A percentile compares a stretch with the other conserved stretches of the same genome.
Conservation (phyloP, 2,888 invertebrate genomes). For the Tridacna gigas region DNA sequence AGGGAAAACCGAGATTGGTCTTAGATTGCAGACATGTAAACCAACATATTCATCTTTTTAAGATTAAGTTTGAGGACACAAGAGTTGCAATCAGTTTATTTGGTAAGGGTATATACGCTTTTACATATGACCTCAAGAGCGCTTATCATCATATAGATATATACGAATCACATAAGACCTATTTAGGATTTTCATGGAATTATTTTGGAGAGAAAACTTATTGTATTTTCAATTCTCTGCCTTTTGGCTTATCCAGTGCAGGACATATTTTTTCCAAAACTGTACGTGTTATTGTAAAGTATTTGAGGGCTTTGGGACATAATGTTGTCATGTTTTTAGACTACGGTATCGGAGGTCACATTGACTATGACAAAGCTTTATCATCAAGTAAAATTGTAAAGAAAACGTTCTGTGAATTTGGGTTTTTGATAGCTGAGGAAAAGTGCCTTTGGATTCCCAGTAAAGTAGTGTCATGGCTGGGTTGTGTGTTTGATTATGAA, state of each 20-base stretch:
- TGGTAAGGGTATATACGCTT: conserved; percentile 19
- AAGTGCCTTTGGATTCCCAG: conserved; percentile 36
- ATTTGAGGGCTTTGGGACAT: conserved; percentile 32
- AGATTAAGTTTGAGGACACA: conserved; percentile 42
- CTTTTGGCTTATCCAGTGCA: conserved; percentile 23
- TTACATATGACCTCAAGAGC: conserved; percentile 30
- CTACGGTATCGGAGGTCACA: conserved; percentile 34
- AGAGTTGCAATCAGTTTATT: conserved; percentile 32
- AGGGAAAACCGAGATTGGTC: conserved; percentile 22
- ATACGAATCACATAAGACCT: background rate
- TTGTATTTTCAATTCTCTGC: conserved; percentile 37
- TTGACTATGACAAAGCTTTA: background rate
- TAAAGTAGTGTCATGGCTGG: conserved; percentile 11
- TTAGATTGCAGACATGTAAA: conserved; percentile 34
- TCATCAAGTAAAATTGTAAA: background rate
- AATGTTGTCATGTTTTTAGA: too few relatives aligned
- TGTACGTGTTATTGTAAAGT: conserved; percentile 13
- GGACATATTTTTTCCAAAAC: conserved; percentile 39
- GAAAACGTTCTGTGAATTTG: conserved; percentile 22
- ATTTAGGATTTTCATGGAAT: conserved; percentile 36
- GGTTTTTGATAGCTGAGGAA: conserved; percentile 36
- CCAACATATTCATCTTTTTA: conserved; percentile 29
- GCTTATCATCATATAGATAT: conserved; percentile 31
- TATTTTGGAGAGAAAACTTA: background rate
- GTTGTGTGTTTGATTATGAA: conserved; percentile 1